A percentile compares a stretch with the other conserved stretches of the same genome.
Evolutionary conservation across 2,113 vertebrate genomes (phyloP).

Genomic region (Cyprinodon variegatus): DNA sequence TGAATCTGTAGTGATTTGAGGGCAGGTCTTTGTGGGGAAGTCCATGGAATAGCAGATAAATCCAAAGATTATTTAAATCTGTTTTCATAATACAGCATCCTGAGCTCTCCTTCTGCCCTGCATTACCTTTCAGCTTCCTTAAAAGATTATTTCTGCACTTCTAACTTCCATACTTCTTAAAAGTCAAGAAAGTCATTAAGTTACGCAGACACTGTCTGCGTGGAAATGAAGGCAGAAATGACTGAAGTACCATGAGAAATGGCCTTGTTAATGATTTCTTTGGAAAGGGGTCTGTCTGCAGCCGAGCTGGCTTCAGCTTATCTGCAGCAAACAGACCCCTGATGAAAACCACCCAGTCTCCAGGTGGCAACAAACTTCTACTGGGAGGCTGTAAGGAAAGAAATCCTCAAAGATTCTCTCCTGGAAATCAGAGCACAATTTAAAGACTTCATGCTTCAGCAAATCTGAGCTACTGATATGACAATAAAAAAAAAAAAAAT

Average conservation of each 20-base stretch:
- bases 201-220: slow-evolving; percentile 60
- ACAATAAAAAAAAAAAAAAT: neutral
- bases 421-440: neutral
- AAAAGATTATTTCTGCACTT: slow-evolving; percentile 53
- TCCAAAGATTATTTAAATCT: slow-evolving; percentile 62
- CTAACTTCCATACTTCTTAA: slow-evolving; percentile 66
- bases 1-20: neutral
- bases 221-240: slow-evolving; percentile 47
- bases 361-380: slow-evolving; percentile 52
- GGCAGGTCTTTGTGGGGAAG: slow-evolving; percentile 19
- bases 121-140: slow-evolving; percentile 59
- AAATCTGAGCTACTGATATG: slow-evolving; percentile 1
- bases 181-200: slow-evolving; percentile 67
- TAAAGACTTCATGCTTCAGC: neutral
- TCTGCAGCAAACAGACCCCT: slow-evolving; percentile 64
- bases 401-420: slow-evolving; percentile 9
- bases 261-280: slow-evolving; percentile 69
- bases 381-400: slow-evolving; percentile 31
- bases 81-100: slow-evolving; percentile 56
- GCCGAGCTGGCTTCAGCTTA: slow-evolving; percentile 56
- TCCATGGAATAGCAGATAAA: slow-evolving; percentile 51
- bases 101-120: slow-evolving; percentile 35
- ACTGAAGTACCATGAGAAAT: slow-evolving; percentile 66
- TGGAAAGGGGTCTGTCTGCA: slow-evolving; percentile 50
- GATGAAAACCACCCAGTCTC: slow-evolving; percentile 46